Evolutionary conservation across 1,140 invertebrate genomes (phyloP).

Genomic region (Drosophila tropicalis): DNA sequence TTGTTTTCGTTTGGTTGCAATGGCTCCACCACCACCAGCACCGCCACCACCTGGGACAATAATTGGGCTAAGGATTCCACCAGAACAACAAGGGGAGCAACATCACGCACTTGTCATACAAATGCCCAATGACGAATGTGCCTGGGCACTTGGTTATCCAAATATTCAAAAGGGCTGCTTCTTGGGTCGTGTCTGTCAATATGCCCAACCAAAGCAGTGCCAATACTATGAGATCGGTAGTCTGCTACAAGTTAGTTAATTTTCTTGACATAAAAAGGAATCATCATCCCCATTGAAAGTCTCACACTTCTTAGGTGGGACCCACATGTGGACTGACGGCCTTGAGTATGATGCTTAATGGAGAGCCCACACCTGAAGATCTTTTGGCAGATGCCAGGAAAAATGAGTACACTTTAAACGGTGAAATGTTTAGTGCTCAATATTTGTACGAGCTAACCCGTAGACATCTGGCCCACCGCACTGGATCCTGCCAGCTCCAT

Average conservation of each 20-base stretch:
- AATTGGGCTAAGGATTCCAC: neutral
- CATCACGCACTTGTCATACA: neutral
- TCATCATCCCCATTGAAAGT: neutral
- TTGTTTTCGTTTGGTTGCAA: conserved; percentile 22
- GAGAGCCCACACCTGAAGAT: conserved; percentile 85
- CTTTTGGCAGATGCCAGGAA: conserved; percentile 86
- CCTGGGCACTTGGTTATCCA: conserved; percentile 83
- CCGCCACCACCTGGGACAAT: conserved; percentile 57
- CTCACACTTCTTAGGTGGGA: conserved; percentile 71
- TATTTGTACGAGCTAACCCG: conserved; percentile 84
- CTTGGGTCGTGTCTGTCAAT: conserved; percentile 82
- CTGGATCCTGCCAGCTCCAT: conserved; percentile 43
- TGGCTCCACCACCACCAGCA: conserved; percentile 30
- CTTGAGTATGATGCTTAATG: conserved; percentile 89
- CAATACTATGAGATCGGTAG: conserved; percentile 59
- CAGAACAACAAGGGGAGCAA: neutral
- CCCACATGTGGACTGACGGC: conserved; percentile 93
- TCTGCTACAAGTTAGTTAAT: conserved; percentile 53
- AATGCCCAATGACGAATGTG: conserved; percentile 58
- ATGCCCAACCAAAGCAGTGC: conserved; percentile 55
- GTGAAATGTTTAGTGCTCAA: conserved; percentile 93
- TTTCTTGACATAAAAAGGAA: neutral
- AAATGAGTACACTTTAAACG: conserved; percentile 89
- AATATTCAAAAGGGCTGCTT: conserved; percentile 84
- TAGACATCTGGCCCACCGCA: conserved; percentile 33